Evolutionary conservation across 2,888 invertebrate genomes (phyloP).

Genomic region (Malacosoma neustria): DNA sequence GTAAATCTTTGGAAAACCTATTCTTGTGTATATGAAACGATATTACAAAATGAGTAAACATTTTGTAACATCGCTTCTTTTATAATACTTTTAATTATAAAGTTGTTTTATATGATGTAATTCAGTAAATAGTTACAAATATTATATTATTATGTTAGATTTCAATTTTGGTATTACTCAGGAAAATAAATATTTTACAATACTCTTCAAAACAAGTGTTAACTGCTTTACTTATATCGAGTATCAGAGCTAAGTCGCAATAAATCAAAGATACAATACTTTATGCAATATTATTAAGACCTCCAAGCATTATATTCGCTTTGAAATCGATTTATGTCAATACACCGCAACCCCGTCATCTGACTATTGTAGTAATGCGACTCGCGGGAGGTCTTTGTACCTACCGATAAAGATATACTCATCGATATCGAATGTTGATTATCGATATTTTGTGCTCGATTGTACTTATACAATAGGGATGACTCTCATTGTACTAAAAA

Average conservation of each 20-base stretch:
- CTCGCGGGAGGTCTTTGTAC: constrained; percentile 54
- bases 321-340: constrained; percentile 11
- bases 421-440: constrained; percentile 53
- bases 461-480: constrained; percentile 50
- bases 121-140: too few relatives aligned
- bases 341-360: constrained; percentile 5
- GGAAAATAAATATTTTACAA: too few relatives aligned
- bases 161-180: too few relatives aligned
- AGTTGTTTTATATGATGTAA: too few relatives aligned
- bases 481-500: constrained; percentile 52
- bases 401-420: constrained; percentile 37
- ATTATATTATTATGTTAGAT: too few relatives aligned
- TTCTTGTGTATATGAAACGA: too few relatives aligned
- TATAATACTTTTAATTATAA: too few relatives aligned
- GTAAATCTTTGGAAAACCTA: too few relatives aligned
- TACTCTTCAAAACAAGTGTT: too few relatives aligned
- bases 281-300: background rate
- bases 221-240: too few relatives aligned
- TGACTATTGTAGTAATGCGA: constrained; percentile 24
- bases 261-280: constrained; percentile 2
- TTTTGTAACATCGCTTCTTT: too few relatives aligned
- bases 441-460: constrained; percentile 58
- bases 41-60: too few relatives aligned
- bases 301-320: background rate
- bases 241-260: background rate